Percentiles rank a stretch among this genome's conserved stretches.
Conservation (phyloP, 2,797 vertebrate species). For the Gastrophryne carolinensis region DNA sequence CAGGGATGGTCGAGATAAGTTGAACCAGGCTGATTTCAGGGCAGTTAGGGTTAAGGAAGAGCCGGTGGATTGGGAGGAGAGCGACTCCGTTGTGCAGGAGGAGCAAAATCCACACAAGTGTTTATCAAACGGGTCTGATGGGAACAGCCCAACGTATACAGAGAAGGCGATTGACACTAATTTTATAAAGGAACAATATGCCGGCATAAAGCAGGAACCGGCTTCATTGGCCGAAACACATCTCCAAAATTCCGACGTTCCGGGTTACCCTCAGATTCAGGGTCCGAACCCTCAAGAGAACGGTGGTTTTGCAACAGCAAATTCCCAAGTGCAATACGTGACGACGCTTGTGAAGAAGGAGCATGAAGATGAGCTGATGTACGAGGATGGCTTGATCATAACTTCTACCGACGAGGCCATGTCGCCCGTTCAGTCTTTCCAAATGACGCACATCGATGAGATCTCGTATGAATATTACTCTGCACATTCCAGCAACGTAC, state of each 20-base stretch:
- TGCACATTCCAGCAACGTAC: slow-evolving; percentile 6
- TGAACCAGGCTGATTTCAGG: background rate
- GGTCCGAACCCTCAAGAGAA: background rate
- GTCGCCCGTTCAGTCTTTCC: background rate
- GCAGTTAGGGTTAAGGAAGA: slow-evolving; percentile 16
- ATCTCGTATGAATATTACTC: slow-evolving; percentile 11
- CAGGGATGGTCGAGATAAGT: background rate
- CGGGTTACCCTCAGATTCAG: background rate
- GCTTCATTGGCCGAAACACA: background rate
- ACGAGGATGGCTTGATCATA: background rate
- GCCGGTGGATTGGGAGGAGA: background rate
- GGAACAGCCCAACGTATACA: background rate
- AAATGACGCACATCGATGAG: background rate
- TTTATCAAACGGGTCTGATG: background rate
- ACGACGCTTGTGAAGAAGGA: background rate
- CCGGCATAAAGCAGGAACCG: slow-evolving; percentile 1
- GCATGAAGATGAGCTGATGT: background rate
- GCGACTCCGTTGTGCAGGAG: no score
- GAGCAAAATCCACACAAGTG: background rate
- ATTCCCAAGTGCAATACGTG: background rate
- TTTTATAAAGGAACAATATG: background rate
- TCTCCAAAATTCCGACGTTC: background rate
- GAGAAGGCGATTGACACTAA: background rate
- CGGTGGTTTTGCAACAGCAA: background rate
- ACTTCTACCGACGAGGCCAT: background rate